Conservation (phyloP, 1,140 invertebrate genomes). For the Hycleus phaleratus region DNA sequence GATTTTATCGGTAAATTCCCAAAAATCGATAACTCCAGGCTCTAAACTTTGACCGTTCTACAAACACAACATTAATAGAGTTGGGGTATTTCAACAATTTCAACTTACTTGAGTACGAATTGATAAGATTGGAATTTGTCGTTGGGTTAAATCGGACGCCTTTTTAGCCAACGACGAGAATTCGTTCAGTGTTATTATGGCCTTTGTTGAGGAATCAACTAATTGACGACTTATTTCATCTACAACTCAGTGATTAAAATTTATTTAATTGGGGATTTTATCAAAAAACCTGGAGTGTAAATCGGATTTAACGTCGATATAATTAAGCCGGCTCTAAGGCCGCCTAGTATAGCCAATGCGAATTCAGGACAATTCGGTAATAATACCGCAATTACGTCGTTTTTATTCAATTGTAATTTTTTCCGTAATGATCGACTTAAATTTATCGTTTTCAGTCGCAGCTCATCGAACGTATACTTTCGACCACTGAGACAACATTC, state of each 20-base stretch:
- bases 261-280: neutral
- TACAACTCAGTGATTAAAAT: conserved; percentile 38
- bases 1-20: conserved; percentile 13
- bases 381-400: conserved; percentile 62
- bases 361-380: conserved; percentile 70
- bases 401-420: conserved; percentile 55
- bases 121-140: conserved; percentile 47
- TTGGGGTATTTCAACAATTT: neutral
- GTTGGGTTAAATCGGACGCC: conserved; percentile 40
- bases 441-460: conserved; percentile 52
- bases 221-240: conserved; percentile 72
- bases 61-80: conserved; percentile 31
- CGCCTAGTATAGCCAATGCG: conserved; percentile 45
- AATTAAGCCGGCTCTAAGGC: conserved; percentile 55
- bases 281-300: conserved; percentile 61
- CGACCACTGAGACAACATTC: conserved; percentile 60
- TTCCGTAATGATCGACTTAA: conserved; percentile 59
- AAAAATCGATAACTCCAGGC: conserved; percentile 16
- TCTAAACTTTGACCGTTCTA: conserved; percentile 11
- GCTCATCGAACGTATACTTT: conserved; percentile 59
- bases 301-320: conserved; percentile 71
- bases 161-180: conserved; percentile 42
- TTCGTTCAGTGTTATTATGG: conserved; percentile 54
- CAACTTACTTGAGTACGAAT: conserved; percentile 38
- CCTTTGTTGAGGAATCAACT: conserved; percentile 52